Conservation (phyloP, 35 echinoderm and acorn worm species). For the Lytechinus variegatus region DNA sequence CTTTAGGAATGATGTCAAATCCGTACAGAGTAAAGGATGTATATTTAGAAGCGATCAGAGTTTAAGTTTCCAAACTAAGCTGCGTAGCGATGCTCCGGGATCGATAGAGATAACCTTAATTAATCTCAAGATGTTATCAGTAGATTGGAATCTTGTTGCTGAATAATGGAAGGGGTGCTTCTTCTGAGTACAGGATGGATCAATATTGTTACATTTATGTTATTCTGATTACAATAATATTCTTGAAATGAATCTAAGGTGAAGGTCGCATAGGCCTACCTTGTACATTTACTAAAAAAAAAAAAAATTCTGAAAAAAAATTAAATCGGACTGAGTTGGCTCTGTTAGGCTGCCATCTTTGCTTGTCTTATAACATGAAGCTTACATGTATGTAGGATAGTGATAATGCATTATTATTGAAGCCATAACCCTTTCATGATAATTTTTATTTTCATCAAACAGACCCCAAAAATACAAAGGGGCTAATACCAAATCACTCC, state of each 20-base stretch:
- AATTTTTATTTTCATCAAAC: neutral
- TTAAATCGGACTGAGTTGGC: no score
- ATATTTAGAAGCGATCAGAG: neutral
- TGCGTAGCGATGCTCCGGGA: neutral
- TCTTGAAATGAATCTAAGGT: neutral
- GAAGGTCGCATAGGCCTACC: no score
- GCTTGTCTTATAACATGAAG: no score
- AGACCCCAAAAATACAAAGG: no score
- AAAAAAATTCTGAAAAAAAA: no score
- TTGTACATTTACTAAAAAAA: no score
- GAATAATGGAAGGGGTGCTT: neutral
- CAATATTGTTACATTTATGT: neutral
- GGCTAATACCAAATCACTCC: no score
- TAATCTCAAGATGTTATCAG: neutral
- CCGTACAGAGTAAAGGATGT: constrained; percentile 1
- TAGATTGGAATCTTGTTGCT: neutral
- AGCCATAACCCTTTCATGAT: neutral
- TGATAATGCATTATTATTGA: neutral
- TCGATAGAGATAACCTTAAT: neutral
- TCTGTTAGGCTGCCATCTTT: no score
- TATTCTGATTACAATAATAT: neutral
- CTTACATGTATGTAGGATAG: no score
- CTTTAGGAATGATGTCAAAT: constrained; percentile 29
- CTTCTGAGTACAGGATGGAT: neutral
- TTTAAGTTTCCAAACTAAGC: constrained; percentile 12